These are phyloP conservation scores for Coracias cyanogaster DNA, from an alignment of 2,797 vertebrate species.

Conservation along the genomic window DNA sequence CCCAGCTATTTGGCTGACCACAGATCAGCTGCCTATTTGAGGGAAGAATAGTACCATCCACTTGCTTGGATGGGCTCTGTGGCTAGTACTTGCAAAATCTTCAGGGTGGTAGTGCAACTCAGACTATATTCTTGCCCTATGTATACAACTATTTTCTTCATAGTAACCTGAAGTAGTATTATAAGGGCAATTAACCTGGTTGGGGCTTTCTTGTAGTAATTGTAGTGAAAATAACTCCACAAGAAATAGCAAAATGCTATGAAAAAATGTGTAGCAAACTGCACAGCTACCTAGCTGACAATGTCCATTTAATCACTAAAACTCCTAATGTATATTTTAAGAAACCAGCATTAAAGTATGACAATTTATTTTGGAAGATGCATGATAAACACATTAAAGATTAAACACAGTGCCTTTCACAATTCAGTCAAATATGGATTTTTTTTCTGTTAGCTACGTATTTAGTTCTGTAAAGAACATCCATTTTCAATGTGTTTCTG, in stretches of 20 bases:
- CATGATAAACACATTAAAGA: conserved; percentile 60
- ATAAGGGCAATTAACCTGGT: not conserved
- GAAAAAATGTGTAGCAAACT: not conserved
- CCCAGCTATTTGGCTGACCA: not conserved
- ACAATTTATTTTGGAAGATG: conserved; percentile 54
- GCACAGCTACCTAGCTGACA: not conserved
- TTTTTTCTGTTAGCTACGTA: conserved; percentile 17
- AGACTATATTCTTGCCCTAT: not conserved
- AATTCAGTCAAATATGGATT: conserved; percentile 19
- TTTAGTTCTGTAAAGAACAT: conserved; percentile 57
- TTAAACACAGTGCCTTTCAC: conserved; percentile 7
- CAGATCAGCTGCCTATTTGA: not conserved
- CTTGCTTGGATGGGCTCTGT: not conserved
- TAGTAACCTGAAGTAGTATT: not conserved
- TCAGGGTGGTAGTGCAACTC: not conserved
- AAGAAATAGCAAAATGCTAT: not conserved
- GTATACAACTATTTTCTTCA: not conserved
- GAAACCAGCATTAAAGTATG: conserved; percentile 38
- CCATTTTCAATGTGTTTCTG: conserved; percentile 22
- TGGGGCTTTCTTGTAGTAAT: not conserved
- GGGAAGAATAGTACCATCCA: not conserved
- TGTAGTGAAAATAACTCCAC: not conserved
- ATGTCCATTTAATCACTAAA: conserved; percentile 21
- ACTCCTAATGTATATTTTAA: conserved; percentile 45
- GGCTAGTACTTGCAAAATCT: not conserved